Base-by-base conservation (phyloP, 2,888 invertebrate species). In the Folsomia manolachei region DNA sequence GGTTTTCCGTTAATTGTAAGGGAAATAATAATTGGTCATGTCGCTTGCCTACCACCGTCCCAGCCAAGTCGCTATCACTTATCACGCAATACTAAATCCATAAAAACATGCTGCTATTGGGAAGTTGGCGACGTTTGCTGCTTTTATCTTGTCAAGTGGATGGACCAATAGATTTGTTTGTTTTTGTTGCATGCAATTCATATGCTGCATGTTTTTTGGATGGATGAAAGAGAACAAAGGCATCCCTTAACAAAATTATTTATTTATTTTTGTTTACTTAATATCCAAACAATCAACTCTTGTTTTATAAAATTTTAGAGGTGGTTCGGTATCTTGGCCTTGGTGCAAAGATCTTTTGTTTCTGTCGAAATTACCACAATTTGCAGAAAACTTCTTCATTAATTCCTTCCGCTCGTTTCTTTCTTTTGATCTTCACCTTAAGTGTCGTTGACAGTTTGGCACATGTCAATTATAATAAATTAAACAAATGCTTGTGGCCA, bases 1-100 rank as follows among this genome's bases (percentile, higher is more conserved):
- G 23, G 51, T 66, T 66, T 66, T 66, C 24, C 60, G 67, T 67
- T 67, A 53, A 67, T 67, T 56, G 67, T 56, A 67, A 67, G 60
- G 60, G 27, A 67, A 67, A 67, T 56, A 25, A 56, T 67, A 56
- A 67, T 67, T 67, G 67, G 67, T 19, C 21, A n/a, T 19, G 60
- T 60, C 39, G 39, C 56, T 19, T 14, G 39, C 39, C 39, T 39
- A 39, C 39, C 4, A 9, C 7, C 39, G 39, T 39, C 14, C 39
- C 7, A 9, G 14, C 14, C 4, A 4, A 39, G 39, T 39, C 39
- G 39, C 39, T 14, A 39, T 39, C 39, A 39, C 39, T 39, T 39
- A 39, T 39, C 39, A 39, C 39, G 39, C 39, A 9, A 39, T n/a
- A n/a, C n/a, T n/a, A n/a, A n/a, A n/a, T n/a, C n/a, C 39, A 39